Conservation (phyloP, 2,797 vertebrate genomes). For the Pantherophis alleghaniensis region DNA sequence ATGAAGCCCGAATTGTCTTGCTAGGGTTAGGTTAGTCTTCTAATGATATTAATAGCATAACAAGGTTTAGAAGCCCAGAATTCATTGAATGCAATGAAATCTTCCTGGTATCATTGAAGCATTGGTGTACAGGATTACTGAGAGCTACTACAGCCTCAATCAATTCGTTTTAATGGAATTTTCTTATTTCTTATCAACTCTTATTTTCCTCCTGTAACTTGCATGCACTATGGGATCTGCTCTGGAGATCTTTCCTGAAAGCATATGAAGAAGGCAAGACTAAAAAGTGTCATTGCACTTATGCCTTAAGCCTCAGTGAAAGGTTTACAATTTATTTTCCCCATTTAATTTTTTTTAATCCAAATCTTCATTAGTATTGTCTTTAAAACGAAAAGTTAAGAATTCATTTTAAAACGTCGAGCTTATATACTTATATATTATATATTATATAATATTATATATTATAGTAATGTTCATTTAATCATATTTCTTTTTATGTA, state of each 20-base stretch:
- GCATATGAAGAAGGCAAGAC: not conserved
- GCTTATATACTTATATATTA: not conserved
- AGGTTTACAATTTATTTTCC: not conserved
- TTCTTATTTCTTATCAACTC: too few relatives aligned
- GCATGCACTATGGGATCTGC: not conserved
- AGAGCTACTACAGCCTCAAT: not conserved
- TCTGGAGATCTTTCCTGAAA: not conserved
- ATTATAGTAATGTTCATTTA: not conserved
- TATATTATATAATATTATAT: too few relatives aligned
- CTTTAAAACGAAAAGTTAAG: not conserved
- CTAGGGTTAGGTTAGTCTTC: not conserved
- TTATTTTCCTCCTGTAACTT: not conserved
- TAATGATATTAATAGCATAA: not conserved
- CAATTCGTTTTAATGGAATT: not conserved
- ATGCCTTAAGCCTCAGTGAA: not conserved
- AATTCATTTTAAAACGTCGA: not conserved
- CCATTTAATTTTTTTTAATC: slow-evolving; percentile 18
- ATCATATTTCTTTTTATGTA: slow-evolving; percentile 20
- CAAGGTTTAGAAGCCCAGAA: not conserved
- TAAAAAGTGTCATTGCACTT: not conserved
- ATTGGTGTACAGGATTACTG: not conserved
- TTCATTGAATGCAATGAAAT: not conserved
- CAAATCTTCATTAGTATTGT: not conserved
- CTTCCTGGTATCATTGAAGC: not conserved
- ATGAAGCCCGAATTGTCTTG: not conserved